These are phyloP conservation scores for Muscicapa adusta DNA, from an alignment of 2,113 vertebrate genomes.

Conservation along the genomic window DNA sequence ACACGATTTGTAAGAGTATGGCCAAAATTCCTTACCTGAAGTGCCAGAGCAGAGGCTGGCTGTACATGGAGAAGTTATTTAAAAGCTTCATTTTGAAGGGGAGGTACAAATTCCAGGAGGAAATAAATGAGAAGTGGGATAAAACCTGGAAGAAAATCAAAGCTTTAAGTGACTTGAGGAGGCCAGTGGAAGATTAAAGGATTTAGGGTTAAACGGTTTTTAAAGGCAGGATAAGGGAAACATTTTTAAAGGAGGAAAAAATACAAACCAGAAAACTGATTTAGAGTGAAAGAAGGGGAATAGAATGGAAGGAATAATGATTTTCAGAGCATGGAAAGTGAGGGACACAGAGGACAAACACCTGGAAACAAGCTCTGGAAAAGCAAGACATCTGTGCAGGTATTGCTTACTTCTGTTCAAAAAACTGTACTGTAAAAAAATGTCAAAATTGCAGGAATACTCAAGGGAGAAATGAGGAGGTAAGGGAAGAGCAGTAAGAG, in stretches of 20 bases:
- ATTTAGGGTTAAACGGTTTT: neutral
- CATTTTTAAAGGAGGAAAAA: neutral
- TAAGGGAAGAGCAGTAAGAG: neutral
- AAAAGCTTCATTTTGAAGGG: neutral
- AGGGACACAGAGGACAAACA: no score
- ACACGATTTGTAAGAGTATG: rapidly evolving
- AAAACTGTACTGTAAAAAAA: neutral
- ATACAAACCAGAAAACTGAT: neutral
- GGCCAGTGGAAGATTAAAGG: neutral
- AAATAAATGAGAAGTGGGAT: neutral
- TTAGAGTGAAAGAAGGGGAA: neutral
- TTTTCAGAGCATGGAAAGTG: rapidly evolving
- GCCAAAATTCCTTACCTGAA: neutral
- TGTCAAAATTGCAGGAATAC: neutral
- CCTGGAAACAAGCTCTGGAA: neutral
- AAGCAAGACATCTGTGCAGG: neutral
- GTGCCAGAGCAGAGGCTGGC: no score
- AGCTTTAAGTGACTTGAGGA: neutral
- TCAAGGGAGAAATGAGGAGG: neutral
- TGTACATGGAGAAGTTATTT: neutral
- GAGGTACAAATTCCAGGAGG: neutral
- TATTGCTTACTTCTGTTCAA: neutral
- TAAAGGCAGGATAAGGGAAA: neutral
- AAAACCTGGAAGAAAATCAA: neutral
- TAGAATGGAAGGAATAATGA: rapidly evolving